Evolutionary conservation across 2,113 vertebrate genomes (phyloP).

Genomic region (Anseranas semipalmata): DNA sequence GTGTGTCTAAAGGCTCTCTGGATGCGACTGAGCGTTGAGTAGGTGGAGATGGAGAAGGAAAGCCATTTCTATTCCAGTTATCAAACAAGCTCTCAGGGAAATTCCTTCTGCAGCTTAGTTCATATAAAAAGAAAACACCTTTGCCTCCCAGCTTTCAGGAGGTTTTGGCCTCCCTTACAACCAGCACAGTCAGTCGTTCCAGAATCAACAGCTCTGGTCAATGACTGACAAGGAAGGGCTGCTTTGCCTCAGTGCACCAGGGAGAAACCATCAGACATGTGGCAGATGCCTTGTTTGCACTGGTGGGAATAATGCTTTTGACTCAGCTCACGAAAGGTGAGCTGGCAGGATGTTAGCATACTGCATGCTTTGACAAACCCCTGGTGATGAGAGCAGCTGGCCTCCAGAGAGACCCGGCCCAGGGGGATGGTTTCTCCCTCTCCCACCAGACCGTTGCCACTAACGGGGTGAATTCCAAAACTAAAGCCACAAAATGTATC

Average conservation of each 20-base stretch:
- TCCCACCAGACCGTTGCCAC: not conserved
- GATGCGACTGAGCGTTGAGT: not conserved
- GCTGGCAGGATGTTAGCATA: conserved; percentile 60
- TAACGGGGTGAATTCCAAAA: conserved; percentile 24
- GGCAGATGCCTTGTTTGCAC: conserved; percentile 56
- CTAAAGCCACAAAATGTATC: not conserved
- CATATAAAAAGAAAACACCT: conserved; percentile 57
- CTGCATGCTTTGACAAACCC: conserved; percentile 20
- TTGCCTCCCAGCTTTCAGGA: conserved; percentile 27
- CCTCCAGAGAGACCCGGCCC: not conserved
- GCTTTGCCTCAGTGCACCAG: conserved; percentile 44
- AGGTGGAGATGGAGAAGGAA: not conserved
- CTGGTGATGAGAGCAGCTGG: conserved; percentile 45
- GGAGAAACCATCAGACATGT: conserved; percentile 25
- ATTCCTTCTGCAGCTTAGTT: conserved; percentile 52
- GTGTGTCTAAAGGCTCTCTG: not conserved
- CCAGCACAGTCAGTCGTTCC: conserved; percentile 21
- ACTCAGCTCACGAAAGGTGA: conserved; percentile 32
- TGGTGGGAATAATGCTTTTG: conserved; percentile 39
- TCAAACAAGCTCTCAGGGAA: conserved; percentile 44
- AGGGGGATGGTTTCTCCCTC: not conserved
- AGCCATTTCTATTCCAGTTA: conserved; percentile 32
- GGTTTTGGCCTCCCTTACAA: conserved; percentile 38
- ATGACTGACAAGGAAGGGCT: conserved; percentile 47
- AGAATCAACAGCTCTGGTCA: conserved; percentile 65